phyloP scores from a whole-genome alignment of 2,888 invertebrate species.

The Cerastis leucographa region DNA sequence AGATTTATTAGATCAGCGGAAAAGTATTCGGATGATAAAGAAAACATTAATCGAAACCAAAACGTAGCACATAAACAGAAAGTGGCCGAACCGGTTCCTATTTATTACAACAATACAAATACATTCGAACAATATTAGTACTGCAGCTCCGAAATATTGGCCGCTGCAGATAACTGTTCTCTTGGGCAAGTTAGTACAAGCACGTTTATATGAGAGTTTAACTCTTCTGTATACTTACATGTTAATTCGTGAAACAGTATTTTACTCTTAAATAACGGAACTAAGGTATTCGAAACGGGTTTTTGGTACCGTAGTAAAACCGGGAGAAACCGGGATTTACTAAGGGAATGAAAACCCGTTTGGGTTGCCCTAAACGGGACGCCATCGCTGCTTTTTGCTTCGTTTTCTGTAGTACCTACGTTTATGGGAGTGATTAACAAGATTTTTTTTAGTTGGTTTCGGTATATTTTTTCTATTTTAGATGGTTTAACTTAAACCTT shows the following conservation, averaged over 20 bases:
- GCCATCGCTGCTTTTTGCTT: constrained; percentile 47
- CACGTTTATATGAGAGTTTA: constrained; percentile 44
- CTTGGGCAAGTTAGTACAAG: constrained; percentile 51
- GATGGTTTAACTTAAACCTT: background rate
- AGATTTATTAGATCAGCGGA: constrained; percentile 31
- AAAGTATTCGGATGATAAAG: background rate
- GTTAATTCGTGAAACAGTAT: constrained; percentile 58
- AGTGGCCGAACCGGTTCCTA: constrained; percentile 50
- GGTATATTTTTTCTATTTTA: constrained; percentile 19
- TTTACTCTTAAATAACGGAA: constrained; percentile 62
- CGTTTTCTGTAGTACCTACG: constrained; percentile 32
- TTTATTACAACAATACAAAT: constrained; percentile 52
- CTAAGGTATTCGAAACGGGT: background rate
- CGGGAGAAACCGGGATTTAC: too few species aligned
- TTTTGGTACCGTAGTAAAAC: too few species aligned
- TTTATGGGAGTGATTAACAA: constrained; percentile 54
- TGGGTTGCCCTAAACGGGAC: constrained; percentile 11
- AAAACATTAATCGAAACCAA: constrained; percentile 9
- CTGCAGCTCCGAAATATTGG: constrained; percentile 54
- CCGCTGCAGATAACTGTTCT: constrained; percentile 59
- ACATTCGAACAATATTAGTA: constrained; percentile 52
- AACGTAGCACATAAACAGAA: constrained; percentile 48
- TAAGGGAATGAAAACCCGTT: too few species aligned
- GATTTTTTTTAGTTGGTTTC: constrained; percentile 34
- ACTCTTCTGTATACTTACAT: constrained; percentile 44